A percentile compares a stretch with the other conserved stretches of the same genome.
phyloP scores from a whole-genome alignment of 2,797 vertebrate genomes.

The Myotis myotis region DNA sequence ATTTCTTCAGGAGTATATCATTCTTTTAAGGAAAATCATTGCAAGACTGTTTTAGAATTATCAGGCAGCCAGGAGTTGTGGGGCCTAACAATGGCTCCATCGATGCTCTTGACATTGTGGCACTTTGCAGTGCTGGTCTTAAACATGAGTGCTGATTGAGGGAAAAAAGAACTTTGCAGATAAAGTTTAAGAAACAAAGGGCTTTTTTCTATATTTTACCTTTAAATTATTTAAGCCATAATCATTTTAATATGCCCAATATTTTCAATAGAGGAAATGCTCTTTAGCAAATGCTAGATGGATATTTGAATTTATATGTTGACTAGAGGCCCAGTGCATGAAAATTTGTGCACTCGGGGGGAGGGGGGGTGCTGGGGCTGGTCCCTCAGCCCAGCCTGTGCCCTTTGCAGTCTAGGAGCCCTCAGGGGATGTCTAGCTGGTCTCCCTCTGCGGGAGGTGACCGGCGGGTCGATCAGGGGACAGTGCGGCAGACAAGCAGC shows the following conservation, averaged over 20 bases:
- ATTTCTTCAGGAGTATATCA: conserved; percentile 50
- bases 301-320: not conserved
- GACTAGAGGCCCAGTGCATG: not conserved
- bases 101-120: not conserved
- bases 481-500: too few species aligned
- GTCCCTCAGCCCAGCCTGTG: too few species aligned
- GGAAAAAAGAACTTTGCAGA: too few species aligned
- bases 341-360: too few species aligned
- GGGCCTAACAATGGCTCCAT: not conserved
- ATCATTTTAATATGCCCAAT: not conserved
- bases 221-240: not conserved
- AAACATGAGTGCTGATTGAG: not conserved
- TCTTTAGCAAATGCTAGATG: not conserved
- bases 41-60: conserved; percentile 58
- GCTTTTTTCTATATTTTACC: not conserved
- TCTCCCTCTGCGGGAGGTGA: too few species aligned
- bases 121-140: not conserved
- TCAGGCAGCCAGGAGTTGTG: not conserved
- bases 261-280: not conserved
- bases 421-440: too few species aligned
- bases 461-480: too few species aligned
- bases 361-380: rapidly evolving
- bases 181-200: not conserved
- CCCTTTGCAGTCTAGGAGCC: too few species aligned
- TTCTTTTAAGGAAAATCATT: conserved; percentile 64